phyloP scores from a whole-genome alignment of 2,113 vertebrate genomes.

The Halichoeres trimaculatus region DNA sequence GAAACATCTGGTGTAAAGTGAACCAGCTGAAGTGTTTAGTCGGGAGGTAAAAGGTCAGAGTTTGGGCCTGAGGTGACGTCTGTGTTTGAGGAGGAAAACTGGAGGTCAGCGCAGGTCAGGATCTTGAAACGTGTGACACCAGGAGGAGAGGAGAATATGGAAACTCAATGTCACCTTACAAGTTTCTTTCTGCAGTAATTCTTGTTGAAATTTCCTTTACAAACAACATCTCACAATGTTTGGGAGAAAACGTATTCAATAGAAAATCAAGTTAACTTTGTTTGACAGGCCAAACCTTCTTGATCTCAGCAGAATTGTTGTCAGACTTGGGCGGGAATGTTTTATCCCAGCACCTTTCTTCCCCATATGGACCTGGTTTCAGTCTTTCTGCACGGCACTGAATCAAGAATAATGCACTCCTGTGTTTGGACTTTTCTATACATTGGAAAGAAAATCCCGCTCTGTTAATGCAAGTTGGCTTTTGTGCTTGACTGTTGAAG shows the following conservation, averaged over 20 bases:
- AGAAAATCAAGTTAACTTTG: constrained; percentile 58
- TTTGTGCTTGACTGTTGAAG: constrained; percentile 45
- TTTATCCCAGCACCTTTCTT: constrained; percentile 37
- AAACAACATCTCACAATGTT: constrained; percentile 58
- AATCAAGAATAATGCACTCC: constrained; percentile 24
- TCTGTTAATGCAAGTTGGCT: constrained; percentile 30
- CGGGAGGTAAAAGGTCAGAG: constrained; percentile 67
- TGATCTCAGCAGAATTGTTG: constrained; percentile 30
- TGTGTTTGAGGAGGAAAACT: constrained; percentile 56
- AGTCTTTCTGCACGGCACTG: constrained; percentile 14
- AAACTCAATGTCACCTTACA: constrained; percentile 19
- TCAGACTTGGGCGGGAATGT: constrained; percentile 31
- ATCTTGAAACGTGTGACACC: constrained; percentile 18
- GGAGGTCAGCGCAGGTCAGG: constrained; percentile 46
- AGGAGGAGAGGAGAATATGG: constrained; percentile 12
- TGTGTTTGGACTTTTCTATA: constrained; percentile 44
- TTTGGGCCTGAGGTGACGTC: constrained; percentile 50
- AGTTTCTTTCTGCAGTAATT: constrained; percentile 31
- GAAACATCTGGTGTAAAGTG: constrained; percentile 67
- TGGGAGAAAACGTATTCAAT: constrained; percentile 27
- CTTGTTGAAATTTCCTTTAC: constrained; percentile 38
- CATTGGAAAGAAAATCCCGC: constrained; percentile 43
- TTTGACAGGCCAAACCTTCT: constrained; percentile 62
- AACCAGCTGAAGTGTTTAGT: constrained; percentile 55
- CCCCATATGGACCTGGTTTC: constrained; percentile 33